phyloP scores from a whole-genome alignment of 2,113 vertebrate species.

The Chlorodrepanis virens region DNA sequence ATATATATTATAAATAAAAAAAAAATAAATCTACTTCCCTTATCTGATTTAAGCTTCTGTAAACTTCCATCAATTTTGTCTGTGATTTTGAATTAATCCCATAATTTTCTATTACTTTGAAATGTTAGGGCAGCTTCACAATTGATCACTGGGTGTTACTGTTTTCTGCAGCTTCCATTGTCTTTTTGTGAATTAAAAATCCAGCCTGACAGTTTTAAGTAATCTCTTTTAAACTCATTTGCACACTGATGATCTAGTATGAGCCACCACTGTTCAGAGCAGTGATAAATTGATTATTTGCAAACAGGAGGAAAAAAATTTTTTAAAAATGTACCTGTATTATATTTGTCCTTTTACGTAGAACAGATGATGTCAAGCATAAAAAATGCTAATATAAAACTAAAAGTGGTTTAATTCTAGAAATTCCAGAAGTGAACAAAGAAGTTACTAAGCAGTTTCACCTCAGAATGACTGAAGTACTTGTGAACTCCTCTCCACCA shows the following conservation, averaged over 20 bases:
- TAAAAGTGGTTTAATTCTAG: background rate
- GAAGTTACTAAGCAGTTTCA: background rate
- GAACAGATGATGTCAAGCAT: background rate
- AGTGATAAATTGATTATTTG: background rate
- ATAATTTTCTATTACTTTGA: conserved; percentile 29
- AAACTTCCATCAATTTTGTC: background rate
- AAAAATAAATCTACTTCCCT: background rate
- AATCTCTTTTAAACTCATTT: conserved; percentile 45
- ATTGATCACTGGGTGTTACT: conserved; percentile 15
- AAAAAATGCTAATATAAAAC: background rate
- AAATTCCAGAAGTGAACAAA: background rate
- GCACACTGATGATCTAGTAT: conserved; percentile 34
- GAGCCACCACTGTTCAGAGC: background rate
- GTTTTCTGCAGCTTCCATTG: conserved; percentile 37
- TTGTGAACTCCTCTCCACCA: background rate
- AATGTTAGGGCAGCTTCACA: conserved; percentile 19
- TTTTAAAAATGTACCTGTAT: background rate
- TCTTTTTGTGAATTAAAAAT: conserved; percentile 34
- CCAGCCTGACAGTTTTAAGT: conserved; percentile 21
- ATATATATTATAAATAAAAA: background rate
- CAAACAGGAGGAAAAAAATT: background rate
- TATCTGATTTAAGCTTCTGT: background rate
- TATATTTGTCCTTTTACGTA: background rate
- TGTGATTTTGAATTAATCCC: conserved; percentile 55
- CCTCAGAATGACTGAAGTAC: background rate